Conservation (phyloP, 1,140 invertebrate species). For the Trichonephila inaurata region DNA sequence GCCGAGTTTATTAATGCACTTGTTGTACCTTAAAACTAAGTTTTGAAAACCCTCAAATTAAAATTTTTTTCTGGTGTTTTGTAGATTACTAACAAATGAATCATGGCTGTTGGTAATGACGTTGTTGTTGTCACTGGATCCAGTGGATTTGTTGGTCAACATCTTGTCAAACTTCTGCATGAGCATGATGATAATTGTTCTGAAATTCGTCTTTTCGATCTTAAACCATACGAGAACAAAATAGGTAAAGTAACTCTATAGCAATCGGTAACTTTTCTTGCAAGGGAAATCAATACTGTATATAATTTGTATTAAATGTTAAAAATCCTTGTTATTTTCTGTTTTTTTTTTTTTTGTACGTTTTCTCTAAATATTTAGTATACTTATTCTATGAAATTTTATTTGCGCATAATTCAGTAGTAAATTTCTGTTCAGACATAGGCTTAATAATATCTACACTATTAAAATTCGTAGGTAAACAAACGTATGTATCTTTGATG, state of each 20-base stretch:
- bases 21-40: background rate
- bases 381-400: too few species aligned
- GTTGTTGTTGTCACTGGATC: slow-evolving; percentile 82
- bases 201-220: slow-evolving; percentile 85
- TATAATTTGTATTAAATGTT: too few species aligned
- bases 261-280: background rate
- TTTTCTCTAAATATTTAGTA: too few species aligned
- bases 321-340: too few species aligned
- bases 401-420: too few species aligned
- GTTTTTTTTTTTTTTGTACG: too few species aligned
- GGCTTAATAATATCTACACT: too few species aligned
- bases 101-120: slow-evolving; percentile 32
- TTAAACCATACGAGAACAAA: slow-evolving; percentile 83
- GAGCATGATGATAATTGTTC: slow-evolving; percentile 82
- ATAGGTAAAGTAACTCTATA: slow-evolving; percentile 80
- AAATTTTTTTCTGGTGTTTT: background rate
- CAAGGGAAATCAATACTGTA: too few species aligned
- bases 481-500: too few species aligned
- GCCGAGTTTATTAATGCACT: too few species aligned
- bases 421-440: too few species aligned
- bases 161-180: slow-evolving; percentile 84
- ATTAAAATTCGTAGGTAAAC: too few species aligned
- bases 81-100: background rate
- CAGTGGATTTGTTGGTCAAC: slow-evolving; percentile 86
- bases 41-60: background rate